phyloP scores from a whole-genome alignment of 2,797 vertebrate genomes.

The Dromococcyx pavoninus region DNA sequence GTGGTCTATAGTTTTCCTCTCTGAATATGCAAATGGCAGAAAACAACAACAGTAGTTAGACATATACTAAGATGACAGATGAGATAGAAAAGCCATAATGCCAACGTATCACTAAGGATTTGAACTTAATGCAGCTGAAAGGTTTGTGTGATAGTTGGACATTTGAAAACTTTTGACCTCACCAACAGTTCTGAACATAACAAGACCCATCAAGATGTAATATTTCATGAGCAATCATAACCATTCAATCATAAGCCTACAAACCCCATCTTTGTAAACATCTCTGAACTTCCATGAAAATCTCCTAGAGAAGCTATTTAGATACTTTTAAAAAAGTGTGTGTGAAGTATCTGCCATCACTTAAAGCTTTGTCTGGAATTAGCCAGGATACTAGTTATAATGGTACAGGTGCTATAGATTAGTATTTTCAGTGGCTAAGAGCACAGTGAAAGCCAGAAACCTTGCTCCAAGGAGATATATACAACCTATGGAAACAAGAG shows the following conservation, averaged over 20 bases:
- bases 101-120: fast-evolving
- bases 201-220: background rate
- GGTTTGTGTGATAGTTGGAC: background rate
- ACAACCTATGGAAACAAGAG: background rate
- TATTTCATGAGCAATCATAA: background rate
- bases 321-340: too few species aligned
- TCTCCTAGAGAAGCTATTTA: background rate
- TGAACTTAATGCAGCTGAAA: background rate
- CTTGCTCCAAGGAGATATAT: background rate
- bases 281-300: background rate
- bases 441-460: background rate
- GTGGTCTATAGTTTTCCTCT: background rate
- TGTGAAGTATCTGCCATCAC: background rate
- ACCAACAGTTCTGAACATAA: background rate
- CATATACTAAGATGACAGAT: fast-evolving
- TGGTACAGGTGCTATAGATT: background rate
- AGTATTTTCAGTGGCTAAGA: background rate
- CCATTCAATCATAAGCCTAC: too few species aligned
- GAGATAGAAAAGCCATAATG: background rate
- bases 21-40: background rate
- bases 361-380: background rate
- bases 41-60: background rate
- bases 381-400: background rate
- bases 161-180: background rate
- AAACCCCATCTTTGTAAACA: background rate